phyloP scores from a whole-genome alignment of 2,113 vertebrate genomes.

The Saccopteryx leptura region DNA sequence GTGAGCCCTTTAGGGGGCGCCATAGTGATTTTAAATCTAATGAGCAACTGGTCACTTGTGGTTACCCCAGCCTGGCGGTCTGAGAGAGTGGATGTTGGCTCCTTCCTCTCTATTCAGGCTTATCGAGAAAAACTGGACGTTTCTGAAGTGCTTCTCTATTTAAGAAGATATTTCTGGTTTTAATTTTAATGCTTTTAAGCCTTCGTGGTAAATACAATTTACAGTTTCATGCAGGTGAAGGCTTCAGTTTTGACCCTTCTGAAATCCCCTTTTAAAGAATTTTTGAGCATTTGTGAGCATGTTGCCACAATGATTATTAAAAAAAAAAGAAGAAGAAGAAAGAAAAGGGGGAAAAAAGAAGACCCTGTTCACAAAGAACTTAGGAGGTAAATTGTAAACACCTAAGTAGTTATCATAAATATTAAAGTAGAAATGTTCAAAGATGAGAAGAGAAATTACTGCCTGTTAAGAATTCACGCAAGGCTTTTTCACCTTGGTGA shows the following conservation, averaged over 20 bases:
- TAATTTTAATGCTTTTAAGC: constrained; percentile 33
- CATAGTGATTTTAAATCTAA: neutral
- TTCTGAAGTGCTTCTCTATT: constrained; percentile 20
- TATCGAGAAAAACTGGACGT: neutral
- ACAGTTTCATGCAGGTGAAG: neutral
- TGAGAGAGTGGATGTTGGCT: neutral
- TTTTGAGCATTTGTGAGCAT: neutral
- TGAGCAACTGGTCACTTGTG: rapidly evolving
- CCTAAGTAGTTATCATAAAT: neutral
- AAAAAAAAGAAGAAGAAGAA: neutral
- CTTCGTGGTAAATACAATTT: neutral
- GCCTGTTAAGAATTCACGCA: neutral
- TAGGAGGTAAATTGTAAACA: neutral
- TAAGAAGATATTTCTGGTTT: constrained; percentile 29
- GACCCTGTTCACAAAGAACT: neutral
- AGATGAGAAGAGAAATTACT: neutral
- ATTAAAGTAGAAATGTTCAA: neutral
- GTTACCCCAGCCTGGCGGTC: too few species aligned
- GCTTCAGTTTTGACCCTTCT: neutral
- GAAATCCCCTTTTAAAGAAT: constrained; percentile 2
- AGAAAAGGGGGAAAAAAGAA: too few species aligned
- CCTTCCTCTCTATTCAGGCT: neutral
- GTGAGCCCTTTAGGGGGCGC: constrained; percentile 33
- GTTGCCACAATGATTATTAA: neutral
- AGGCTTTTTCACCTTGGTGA: neutral